Evolutionary conservation across 2,113 vertebrate species (phyloP), one percentile per base, ranked within the genome.

Genomic region (Typhlomys cinereus): DNA sequence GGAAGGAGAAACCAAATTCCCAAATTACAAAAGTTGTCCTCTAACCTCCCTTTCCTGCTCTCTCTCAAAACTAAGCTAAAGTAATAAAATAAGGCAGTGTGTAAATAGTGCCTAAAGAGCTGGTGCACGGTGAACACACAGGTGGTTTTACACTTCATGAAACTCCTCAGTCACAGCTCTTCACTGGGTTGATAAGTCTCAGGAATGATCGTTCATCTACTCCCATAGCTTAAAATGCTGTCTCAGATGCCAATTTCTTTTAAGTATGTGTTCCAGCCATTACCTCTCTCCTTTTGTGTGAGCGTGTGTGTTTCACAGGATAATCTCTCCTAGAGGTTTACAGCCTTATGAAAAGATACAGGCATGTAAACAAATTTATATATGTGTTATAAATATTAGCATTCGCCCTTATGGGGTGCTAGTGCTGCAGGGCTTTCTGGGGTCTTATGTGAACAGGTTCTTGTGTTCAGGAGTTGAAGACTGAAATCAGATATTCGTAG

Each of bases 241-340:
- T 75, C 61, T 76, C 71, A 39, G 34, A 79, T 29, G 25, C 59
- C 88, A 88, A 90, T 66, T 87, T 92, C n/a, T 83, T 90, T 90
- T 36, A 92, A 78, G 52, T 20, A 75, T 46, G 5, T 70, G 69
- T 41, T 81, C 52, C 6, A 85, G 36, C 17, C 34, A 85, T 75
- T 36, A 75, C 21, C 50, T 74, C 62, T 90, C 25, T 88, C 34
- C 41, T 78, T 17, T 31, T 81, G 15, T 71, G 21, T n/a, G 84
- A 41, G 85, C 15, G 13, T 76, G 13, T n/a, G 27, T 0, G 21
- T 62, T 78, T 85, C 25, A 84, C 31, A 80, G 25, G 44, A 67
- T 54, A 74, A 79, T 46, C n/a, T 81, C 48, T 74, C 87, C 8
- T 54, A 67, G 39, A 71, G 2, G 7, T 82, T 88, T 91, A 74